Base-by-base conservation (phyloP, 2,888 invertebrate species). In the Caradrina clavipalpis region DNA sequence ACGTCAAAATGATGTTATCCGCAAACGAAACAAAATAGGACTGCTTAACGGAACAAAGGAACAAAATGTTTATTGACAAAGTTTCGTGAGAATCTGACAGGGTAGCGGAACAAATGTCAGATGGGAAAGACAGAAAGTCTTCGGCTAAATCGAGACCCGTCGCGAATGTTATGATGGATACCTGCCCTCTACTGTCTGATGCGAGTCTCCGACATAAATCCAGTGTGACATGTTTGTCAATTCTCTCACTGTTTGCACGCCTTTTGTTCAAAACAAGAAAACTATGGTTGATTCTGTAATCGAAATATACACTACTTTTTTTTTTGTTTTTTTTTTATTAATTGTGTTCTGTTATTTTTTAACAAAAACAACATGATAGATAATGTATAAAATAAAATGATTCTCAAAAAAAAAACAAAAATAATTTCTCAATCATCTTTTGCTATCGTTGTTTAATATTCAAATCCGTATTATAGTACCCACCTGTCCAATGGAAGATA, bases 151-250 rank as follows among this genome's bases (percentile, higher is more conserved):
- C 22, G 57, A 67, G 54, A 63, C 58, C 55, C 59, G 53, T 64
- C 77, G 69, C 69, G 76, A 78, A 79, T 75, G 69, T 75, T 78
- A 76, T 86, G 82, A 84, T 81, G 72, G 76, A 80, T 81, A 58
- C 61, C 56, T 64, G 35, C 60, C 59, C 56, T 57, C 21, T 21
- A 35, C 39, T 69, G 58, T 64, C 62, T 59, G 51, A 53, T 39
- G 17, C 53, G 59, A 39, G n/a, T 8, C 56, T 31, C 8, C 49
- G 56, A 69, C 47, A 61, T 62, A 67, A 72, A 81, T 75, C 53
- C 75, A 51, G 66, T 60, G 57, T 60, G 71, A 69, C 72, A 74
- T 35, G 60, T 63, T 74, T 69, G 65, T 49, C 67, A 74, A 67
- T 74, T 70, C 66, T 65, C 54, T 56, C 54, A 53, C 45, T 69